Evolutionary conservation across 2,113 vertebrate species (phyloP).

Genomic region (Verasper variegatus): DNA sequence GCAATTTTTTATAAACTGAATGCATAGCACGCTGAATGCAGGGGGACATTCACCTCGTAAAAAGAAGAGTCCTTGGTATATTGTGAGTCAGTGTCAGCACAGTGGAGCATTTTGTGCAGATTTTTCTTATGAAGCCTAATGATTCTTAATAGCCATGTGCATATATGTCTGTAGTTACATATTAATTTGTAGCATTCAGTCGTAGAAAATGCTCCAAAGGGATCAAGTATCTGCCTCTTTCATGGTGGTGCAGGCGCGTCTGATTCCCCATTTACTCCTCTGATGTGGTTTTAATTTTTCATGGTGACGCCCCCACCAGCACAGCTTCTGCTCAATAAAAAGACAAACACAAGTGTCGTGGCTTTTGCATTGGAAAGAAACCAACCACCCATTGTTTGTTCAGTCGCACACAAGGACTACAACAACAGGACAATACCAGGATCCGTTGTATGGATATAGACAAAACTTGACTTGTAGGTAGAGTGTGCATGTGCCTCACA

Average conservation of each 20-base stretch:
- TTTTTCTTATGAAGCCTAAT: background rate
- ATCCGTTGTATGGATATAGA: conserved; percentile 15
- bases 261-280: conserved; percentile 47
- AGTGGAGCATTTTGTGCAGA: background rate
- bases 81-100: background rate
- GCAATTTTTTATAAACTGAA: conserved; percentile 25
- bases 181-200: conserved; percentile 1
- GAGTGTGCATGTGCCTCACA: conserved; percentile 18
- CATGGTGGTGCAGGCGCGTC: conserved; percentile 23
- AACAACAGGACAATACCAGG: conserved; percentile 17
- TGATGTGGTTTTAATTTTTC: conserved; percentile 56
- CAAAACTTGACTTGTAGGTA: conserved; percentile 19
- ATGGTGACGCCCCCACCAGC: conserved; percentile 40
- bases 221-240: conserved; percentile 22
- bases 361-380: conserved; percentile 10
- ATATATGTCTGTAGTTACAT: background rate
- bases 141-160: background rate
- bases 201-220: conserved; percentile 6
- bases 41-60: conserved; percentile 31
- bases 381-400: conserved; percentile 29
- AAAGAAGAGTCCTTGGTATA: conserved; percentile 27
- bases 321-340: conserved; percentile 28
- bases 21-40: conserved; percentile 11
- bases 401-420: conserved; percentile 21
- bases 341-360: conserved; percentile 30